Evolutionary conservation across 2,797 vertebrate species (phyloP), one percentile per base, ranked within the genome.

Genomic region (Alauda arvensis): DNA sequence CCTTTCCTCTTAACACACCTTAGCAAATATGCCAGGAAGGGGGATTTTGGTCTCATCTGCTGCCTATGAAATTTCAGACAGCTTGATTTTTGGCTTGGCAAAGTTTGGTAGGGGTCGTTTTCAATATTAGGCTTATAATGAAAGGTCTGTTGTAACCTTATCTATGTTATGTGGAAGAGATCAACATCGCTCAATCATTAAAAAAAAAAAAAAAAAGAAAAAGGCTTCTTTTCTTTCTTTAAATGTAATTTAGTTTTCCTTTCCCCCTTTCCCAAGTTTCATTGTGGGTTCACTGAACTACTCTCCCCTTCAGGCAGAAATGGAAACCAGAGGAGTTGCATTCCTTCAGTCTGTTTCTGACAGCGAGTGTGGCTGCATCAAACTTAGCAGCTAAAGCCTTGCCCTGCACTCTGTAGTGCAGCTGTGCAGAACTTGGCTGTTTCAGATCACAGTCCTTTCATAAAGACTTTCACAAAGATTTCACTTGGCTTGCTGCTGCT

Each of bases 321-420:
- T 78, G 28, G 77, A 95, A 96, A 96, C 95, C 96, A 88, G 96
- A 89, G 82, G 77, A 84, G 92, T 49, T 84, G 85, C 96, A 96
- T 96, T 96, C 95, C 86, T 94, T 92, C 78, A 82, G 83, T 59
- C 59, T 3, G 0, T 87, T 94, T 62, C 85, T 95, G 94, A 95
- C 93, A 91, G 87, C 0, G 2, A 94, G 28, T 31, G 51, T 77
- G 75, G 93, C 87, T 93, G 85, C 87, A 82, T 79, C 87, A 68
- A 91, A 83, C 90, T 91, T 37, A 87, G 83, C 62, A 85, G 76
- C 89, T 89, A 89, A 83, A 94, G 80, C 75, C 86, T 88, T 87
- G 77, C 94, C 74, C 65, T 83, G 42, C 72, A 78, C 89, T 93
- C 92, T 92, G 83, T 66, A 79, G 82, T 17, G 63, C 92, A 94